Evolutionary conservation across 2,888 invertebrate species (phyloP), one percentile per base, ranked within the genome.

Genomic region (Poecilobothrus nobilitatus): DNA sequence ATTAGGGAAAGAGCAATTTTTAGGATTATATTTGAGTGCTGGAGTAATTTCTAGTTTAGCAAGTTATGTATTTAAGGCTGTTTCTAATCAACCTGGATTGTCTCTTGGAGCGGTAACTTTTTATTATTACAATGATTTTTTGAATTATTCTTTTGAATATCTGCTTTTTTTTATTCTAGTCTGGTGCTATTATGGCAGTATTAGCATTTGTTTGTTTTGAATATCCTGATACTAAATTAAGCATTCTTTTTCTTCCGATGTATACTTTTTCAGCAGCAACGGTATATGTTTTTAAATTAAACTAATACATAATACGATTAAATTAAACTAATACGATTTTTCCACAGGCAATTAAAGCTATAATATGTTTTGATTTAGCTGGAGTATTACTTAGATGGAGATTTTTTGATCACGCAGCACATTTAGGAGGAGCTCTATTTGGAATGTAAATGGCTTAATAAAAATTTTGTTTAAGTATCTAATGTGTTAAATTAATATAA

Each of bases 331-430:
- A 22, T 21, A 20, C 64, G 34, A 37, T 34, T 72, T 79, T 83
- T 81, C 2, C 2, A 69, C 80, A 94, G 94, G 95, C 92, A 64
- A 87, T 97, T 71, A 93, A 93, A 83, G 89, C 88, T 20, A 86
- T 97, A 68, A 88, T 98, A 82, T 87, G 89, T 12, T 80, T 98
- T 68, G 98, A 99, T 80, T 79, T 90, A 22, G 86, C 89, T 33
- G 97, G 98, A 34, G 86, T 95, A 63, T 68, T 95, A 9, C 79
- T 94, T 70, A 88, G 93, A 63, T 99, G 97, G 95, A 90, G 88
- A 78, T 86, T 94, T 75, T 94, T 99, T 77, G 99, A 99, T 80
- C 98, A 99, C 82, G 97, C 97, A 1, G 97, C 96, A n/a, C 98
- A 99, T 88, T 87, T 99, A 72, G 96, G 97, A 21, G 98, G 98